Evolutionary conservation across 1,140 invertebrate genomes (phyloP), one percentile per base, ranked within the genome.

Genomic region (Platyura marginata): DNA sequence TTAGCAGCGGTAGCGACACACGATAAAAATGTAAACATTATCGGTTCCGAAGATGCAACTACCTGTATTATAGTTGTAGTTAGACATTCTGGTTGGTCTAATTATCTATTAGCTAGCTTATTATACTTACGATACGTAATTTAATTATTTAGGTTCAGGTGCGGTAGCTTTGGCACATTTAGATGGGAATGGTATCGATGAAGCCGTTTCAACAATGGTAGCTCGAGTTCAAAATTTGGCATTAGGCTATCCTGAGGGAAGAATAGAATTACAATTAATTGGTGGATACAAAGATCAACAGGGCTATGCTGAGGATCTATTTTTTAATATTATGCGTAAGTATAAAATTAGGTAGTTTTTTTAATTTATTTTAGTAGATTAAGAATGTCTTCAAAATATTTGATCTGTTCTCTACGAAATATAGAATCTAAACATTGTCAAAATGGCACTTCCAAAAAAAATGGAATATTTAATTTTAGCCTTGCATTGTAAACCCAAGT

Each of bases 11-110:
- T 86, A 3, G 71, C 81, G 35, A 87, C 88, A 19, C 81, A 89
- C 56, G 90, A 95, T 65, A 92, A 89, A 69, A 85, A 87, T 58
- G 78, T 91, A 33, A 82, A 66, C 57, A 83, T 94, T 48, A 70
- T 95, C 43, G 91, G 91, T 43, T 85, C 89, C 45, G 91, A 95
- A 60, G 90, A 94, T 67, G 79, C 82, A 48, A 94, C 91, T 47
- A 93, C 89, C 42, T 95, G 89, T 65, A 80, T 90, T 53, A 89
- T 90, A 54, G 78, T 88, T 37, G 75, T 94, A 41, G 71, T 94
- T 22, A 74, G 86, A 59, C 86, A 93, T 74, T 83, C 89, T 59
- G 85, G 89, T 93, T 65, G 74, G 70, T 60, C 32, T 40, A 37
- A 39, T n/a, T n/a, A n/a, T n/a, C n/a, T n/a, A n/a, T n/a, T n/a